These are phyloP conservation scores for Drosophila bocqueti DNA, from an alignment of 1,140 invertebrate species.

Conservation along the genomic window DNA sequence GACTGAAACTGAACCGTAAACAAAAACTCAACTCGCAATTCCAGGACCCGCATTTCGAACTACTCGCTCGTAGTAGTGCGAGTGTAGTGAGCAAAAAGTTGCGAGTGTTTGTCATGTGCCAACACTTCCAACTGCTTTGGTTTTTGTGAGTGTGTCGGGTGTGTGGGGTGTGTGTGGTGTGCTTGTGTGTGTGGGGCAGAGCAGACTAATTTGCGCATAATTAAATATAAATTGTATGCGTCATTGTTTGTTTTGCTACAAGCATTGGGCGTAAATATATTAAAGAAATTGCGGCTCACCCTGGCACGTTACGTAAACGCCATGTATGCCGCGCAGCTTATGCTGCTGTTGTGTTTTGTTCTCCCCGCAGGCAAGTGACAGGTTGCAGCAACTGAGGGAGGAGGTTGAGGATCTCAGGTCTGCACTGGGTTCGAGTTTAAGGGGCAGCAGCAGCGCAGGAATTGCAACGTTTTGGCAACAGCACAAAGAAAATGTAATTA, in stretches of 20 bases:
- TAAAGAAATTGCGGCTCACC: constrained; percentile 73
- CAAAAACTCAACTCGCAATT: constrained; percentile 40
- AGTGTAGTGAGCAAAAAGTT: constrained; percentile 66
- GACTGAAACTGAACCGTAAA: constrained; percentile 41
- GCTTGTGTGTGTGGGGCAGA: constrained; percentile 7
- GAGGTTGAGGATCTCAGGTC: constrained; percentile 5
- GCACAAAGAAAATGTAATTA: constrained; percentile 83
- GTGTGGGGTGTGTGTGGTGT: neutral
- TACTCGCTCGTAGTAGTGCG: constrained; percentile 12
- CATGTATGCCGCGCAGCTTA: constrained; percentile 56
- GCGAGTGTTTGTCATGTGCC: constrained; percentile 81
- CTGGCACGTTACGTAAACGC: constrained; percentile 55
- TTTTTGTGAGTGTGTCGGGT: constrained; percentile 36
- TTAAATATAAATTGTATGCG: constrained; percentile 82
- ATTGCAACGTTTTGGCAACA: constrained; percentile 79
- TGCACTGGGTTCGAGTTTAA: constrained; percentile 18
- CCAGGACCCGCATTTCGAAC: constrained; percentile 4
- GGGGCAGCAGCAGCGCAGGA: constrained; percentile 35
- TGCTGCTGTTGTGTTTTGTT: constrained; percentile 20
- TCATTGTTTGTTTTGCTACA: constrained; percentile 76
- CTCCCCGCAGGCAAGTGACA: constrained; percentile 64
- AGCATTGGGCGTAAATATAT: constrained; percentile 83
- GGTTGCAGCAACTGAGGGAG: constrained; percentile 29
- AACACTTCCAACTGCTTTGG: constrained; percentile 71
- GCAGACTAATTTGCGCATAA: constrained; percentile 81